Percentiles rank a stretch among this genome's conserved stretches.
These are phyloP conservation scores for Agapetus fuscipes DNA, from an alignment of 2,888 invertebrate genomes.

Conservation along the genomic window DNA sequence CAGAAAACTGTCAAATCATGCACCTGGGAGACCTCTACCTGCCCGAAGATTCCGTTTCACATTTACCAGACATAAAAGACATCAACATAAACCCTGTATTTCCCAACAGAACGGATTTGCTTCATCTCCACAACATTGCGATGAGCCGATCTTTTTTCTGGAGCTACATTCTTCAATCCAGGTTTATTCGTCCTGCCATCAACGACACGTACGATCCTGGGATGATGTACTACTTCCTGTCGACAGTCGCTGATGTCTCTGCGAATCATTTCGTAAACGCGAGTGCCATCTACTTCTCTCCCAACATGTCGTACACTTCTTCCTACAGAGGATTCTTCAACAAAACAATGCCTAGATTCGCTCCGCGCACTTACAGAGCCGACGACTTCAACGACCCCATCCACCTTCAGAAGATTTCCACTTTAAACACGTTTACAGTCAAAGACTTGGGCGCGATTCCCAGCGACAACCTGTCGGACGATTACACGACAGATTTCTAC, in stretches of 20 bases:
- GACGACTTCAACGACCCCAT: conserved; percentile 96
- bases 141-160: conserved; percentile 91
- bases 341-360: conserved; percentile 88
- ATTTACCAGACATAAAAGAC: conserved; percentile 87
- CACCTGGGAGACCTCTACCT: conserved; percentile 76
- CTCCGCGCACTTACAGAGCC: conserved; percentile 81
- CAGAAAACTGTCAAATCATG: conserved; percentile 84
- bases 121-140: conserved; percentile 96
- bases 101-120: conserved; percentile 85
- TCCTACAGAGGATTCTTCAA: conserved; percentile 95
- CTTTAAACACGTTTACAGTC: conserved; percentile 82
- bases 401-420: conserved; percentile 89
- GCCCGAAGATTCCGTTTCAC: conserved; percentile 77
- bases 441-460: conserved; percentile 80
- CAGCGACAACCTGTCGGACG: conserved; percentile 65
- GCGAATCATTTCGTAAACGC: conserved; percentile 87
- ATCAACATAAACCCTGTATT: conserved; percentile 90
- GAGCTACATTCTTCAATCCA: conserved; percentile 86
- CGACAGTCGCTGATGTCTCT: conserved; percentile 90
- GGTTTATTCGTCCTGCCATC: conserved; percentile 81
- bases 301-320: conserved; percentile 88
- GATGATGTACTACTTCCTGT: conserved; percentile 95
- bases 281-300: conserved; percentile 88
- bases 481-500: conserved; percentile 87
- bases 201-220: conserved; percentile 94